Percentiles rank a stretch among this genome's conserved stretches.
These are phyloP conservation scores for Fragum sueziense DNA, from an alignment of 2,888 invertebrate genomes.

Conservation along the genomic window DNA sequence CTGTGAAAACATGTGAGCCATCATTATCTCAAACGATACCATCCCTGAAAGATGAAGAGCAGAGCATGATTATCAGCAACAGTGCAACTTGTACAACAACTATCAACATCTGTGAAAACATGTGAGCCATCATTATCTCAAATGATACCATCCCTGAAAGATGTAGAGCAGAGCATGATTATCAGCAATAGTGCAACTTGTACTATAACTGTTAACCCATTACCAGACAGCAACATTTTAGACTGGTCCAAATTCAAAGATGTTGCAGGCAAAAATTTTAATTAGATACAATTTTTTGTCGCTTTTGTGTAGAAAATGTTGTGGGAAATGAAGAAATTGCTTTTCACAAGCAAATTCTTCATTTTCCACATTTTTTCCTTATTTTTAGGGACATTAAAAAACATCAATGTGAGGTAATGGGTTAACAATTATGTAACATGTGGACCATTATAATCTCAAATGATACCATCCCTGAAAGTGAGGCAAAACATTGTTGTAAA, in stretches of 20 bases:
- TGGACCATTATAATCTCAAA: slow-evolving; percentile 96
- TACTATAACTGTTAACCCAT: slow-evolving; percentile 97
- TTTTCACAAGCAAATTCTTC: too few relatives aligned
- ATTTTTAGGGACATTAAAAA: too few relatives aligned
- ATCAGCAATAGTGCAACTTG: slow-evolving; percentile 95
- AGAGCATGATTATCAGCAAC: slow-evolving; percentile 92
- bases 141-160: slow-evolving; percentile 86
- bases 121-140: slow-evolving; percentile 90
- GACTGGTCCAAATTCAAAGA: slow-evolving; percentile 96
- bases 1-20: slow-evolving; percentile 96
- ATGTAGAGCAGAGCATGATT: too few relatives aligned
- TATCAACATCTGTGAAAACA: slow-evolving; percentile 96
- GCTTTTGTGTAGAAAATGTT: too few relatives aligned
- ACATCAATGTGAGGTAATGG: too few relatives aligned
- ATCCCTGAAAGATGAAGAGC: slow-evolving; percentile 91
- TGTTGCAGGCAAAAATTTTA: too few relatives aligned
- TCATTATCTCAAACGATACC: slow-evolving; percentile 93
- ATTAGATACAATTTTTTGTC: too few relatives aligned
- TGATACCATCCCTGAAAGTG: slow-evolving; percentile 90
- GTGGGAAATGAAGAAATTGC: too few relatives aligned
- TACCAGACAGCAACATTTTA: slow-evolving; percentile 96
- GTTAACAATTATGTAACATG: too few relatives aligned
- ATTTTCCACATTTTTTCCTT: too few relatives aligned
- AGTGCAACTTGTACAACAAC: slow-evolving; percentile 97
- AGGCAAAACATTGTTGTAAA: too few relatives aligned